Evolutionary conservation across 1,140 invertebrate species (phyloP), one percentile per base, ranked within the genome.

Genomic region (Drosophila ercepeae): DNA sequence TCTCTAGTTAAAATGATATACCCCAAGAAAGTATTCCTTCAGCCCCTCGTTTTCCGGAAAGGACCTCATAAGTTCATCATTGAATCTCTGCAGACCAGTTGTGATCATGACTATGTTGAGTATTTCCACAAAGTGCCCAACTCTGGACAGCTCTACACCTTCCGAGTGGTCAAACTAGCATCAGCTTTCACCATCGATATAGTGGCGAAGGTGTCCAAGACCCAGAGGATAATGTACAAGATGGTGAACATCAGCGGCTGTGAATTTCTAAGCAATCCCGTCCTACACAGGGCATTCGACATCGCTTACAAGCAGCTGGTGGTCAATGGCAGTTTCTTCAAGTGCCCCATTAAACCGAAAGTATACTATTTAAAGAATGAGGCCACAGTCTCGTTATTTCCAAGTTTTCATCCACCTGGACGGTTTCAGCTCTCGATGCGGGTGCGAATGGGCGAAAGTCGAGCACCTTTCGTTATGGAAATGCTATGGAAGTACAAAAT

Each of bases 281-380:
- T 79, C 11, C 19, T 72, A 6, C 67, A 14, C 45, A 60, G 53
- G 7, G 42, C 27, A 0, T 41, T 86, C 2, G 14, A 18, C 9
- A 4, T 13, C 5, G 1, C 48, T 9, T 82, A 77, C 59, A 39
- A 41, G 2, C 21, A 42, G 5, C 42, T 77, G 39, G 42, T 82
- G 32, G 69, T 78, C 27, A 82, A 83, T 32, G 59, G 57, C 27
- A 78, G 45, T 5, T 57, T 45, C 34, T 83, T 77, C n/a, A 58
- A 54, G 9, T 82, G 78, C 4, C 73, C 74, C 50, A 83, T 82
- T 2, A 34, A 44, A 0, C 45, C 74, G 4, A 55, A 54, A 5
- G 42, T 54, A 7, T 73, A 82, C 23, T 71, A 19, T 11, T 18
- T 71, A 0, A 44, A 59, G 2, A 52, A 39, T 8, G 23, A 70